Evolutionary conservation across 2,113 vertebrate genomes (phyloP), one percentile per base, ranked within the genome.

Genomic region (Trinectes maculatus): DNA sequence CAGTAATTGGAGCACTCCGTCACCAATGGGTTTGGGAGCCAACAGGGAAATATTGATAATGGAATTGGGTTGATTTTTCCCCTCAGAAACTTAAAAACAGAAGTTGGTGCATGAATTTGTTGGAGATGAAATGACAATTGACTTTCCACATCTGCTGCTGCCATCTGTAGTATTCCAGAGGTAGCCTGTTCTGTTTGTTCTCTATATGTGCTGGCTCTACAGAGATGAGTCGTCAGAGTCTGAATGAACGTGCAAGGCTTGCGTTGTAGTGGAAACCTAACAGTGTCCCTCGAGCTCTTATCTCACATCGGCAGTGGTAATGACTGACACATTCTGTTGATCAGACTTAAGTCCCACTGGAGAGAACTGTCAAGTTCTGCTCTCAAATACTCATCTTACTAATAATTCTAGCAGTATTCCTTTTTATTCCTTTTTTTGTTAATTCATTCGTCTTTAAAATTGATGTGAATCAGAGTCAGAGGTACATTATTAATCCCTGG

Each of bases 221-320:
- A 8, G 53, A 74, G 66, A 71, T 19, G 31, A 67, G 47, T 57
- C 9, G 29, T 37, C 65, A 15, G 48, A 44, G 40, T 61, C 26
- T 58, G 48, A 71, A 44, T 56, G n/a, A n/a, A n/a, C n/a, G n/a
- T n/a, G 44, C 49, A 19, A 72, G 61, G 25, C 36, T 37, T 33
- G 64, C 49, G 64, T 64, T 21, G 48, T 75, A 78, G 84, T 33
- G 39, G 65, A 81, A 80, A 75, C 65, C 47, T 77, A 87, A 83
- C 74, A 46, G 55, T 37, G 68, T 84, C 83, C 64, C 74, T 43
- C 28, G 75, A 78, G 85, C 57, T 58, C 46, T 22, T 18, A 0
- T 48, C 77, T 72, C 49, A 69, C 73, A 69, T 31, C 77, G 71
- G 74, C 87, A 79, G 55, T 80, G 60, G n/a, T n/a, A 79, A 71